Percentiles rank a stretch among this genome's conserved stretches.
These are phyloP conservation scores for Heteromyza rotundicornis DNA, from an alignment of 2,888 invertebrate genomes.

Conservation along the genomic window DNA sequence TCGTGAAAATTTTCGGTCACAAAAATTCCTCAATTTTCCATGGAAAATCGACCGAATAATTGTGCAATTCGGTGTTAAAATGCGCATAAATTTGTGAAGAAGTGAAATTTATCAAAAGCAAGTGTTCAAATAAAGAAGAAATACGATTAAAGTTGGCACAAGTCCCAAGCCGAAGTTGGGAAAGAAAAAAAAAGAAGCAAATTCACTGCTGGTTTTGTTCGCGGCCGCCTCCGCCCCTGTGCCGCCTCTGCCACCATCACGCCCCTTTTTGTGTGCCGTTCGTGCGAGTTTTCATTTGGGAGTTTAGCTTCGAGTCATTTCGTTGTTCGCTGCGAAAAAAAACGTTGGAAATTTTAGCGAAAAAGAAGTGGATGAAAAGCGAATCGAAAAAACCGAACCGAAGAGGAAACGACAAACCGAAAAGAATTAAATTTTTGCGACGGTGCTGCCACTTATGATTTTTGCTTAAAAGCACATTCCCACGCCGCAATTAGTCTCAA, in stretches of 20 bases:
- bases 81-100: background rate
- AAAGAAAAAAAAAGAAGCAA: background rate
- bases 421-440: too few species aligned
- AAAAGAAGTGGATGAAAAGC: background rate
- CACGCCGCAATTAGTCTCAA: too few species aligned
- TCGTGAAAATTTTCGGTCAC: conserved; percentile 33
- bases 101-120: background rate
- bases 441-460: too few species aligned
- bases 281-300: background rate
- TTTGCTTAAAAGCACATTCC: too few species aligned
- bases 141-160: background rate
- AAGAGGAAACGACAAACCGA: background rate
- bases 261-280: too few species aligned
- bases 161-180: background rate
- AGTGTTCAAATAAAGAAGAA: background rate
- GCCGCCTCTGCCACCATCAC: background rate
- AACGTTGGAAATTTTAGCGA: too few species aligned
- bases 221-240: background rate
- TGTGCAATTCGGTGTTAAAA: background rate
- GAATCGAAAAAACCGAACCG: background rate
- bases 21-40: conserved; percentile 1
- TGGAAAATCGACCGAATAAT: background rate
- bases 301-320: background rate
- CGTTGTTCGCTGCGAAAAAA: background rate
- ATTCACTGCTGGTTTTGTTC: background rate